phyloP scores from a whole-genome alignment of 1,140 invertebrate species.

The Lasioglossum baleicum region DNA sequence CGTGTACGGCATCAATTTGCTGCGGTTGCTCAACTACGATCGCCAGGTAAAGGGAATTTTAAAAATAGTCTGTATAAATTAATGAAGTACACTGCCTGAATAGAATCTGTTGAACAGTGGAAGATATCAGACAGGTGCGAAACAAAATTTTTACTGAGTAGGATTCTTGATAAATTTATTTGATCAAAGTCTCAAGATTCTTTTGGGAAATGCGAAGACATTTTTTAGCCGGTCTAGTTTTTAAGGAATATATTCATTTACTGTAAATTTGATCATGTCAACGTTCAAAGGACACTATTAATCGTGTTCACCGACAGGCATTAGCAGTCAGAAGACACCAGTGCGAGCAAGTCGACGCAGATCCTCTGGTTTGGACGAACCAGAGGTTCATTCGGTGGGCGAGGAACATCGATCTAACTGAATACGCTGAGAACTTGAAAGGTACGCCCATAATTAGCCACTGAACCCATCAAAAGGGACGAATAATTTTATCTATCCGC shows the following conservation, averaged over 20 bases:
- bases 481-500: not conserved
- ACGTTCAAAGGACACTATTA: conserved; percentile 12
- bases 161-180: no score
- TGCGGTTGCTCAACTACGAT: conserved; percentile 95
- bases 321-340: conserved; percentile 92
- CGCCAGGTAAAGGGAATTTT: conserved; percentile 85
- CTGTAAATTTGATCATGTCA: conserved; percentile 4
- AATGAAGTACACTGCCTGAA: no score
- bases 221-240: no score
- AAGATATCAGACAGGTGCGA: no score
- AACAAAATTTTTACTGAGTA: no score
- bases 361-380: conserved; percentile 97
- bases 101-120: no score
- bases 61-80: no score
- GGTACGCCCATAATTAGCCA: conserved; percentile 79
- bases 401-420: conserved; percentile 93
- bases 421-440: conserved; percentile 97
- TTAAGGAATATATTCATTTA: not conserved
- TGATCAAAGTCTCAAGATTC: no score
- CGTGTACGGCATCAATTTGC: conserved; percentile 94
- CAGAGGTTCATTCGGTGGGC: conserved; percentile 96
- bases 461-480: not conserved
- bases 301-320: conserved; percentile 81
- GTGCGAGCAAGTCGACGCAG: conserved; percentile 91
- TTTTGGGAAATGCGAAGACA: no score